A percentile compares a stretch with the other conserved stretches of the same genome.
These are phyloP conservation scores for Grantiella picta DNA, from an alignment of 2,113 vertebrate species.

Conservation along the genomic window DNA sequence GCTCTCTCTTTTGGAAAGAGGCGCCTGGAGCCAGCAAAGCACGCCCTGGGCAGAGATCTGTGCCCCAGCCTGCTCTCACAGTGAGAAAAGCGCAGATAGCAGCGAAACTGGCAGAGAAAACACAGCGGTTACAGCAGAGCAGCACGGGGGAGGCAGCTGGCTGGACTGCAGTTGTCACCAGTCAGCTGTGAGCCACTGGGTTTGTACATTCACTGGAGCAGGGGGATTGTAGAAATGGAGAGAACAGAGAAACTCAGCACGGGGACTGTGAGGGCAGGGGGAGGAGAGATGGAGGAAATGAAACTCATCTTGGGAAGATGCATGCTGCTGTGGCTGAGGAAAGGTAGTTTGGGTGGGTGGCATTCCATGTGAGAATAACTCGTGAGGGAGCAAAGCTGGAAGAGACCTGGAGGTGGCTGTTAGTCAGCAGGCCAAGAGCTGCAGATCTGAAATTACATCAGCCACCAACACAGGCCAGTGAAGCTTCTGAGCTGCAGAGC, in stretches of 20 bases:
- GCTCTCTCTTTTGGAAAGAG: not conserved
- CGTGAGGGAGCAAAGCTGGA: not conserved
- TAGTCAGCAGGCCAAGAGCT: not conserved
- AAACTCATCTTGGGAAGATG: not conserved
- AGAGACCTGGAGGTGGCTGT: not conserved
- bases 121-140: not conserved
- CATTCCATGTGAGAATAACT: not conserved
- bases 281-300: not conserved
- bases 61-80: not conserved
- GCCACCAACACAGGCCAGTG: fast-evolving
- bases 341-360: not conserved
- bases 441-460: not conserved
- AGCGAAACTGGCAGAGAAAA: not conserved
- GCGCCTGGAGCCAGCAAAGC: not conserved
- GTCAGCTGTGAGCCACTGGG: not conserved
- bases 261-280: not conserved
- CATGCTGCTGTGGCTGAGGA: not conserved
- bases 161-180: fast-evolving
- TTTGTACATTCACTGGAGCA: fast-evolving
- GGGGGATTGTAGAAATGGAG: not conserved
- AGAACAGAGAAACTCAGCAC: not conserved
- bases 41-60: fast-evolving
- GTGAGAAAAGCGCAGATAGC: not conserved
- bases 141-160: not conserved
- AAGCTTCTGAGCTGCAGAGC: not conserved